A percentile compares a stretch with the other conserved stretches of the same genome.
These are phyloP conservation scores for Lepidocyrtoides sp. DNA, from an alignment of 2,888 invertebrate genomes.

Conservation along the genomic window DNA sequence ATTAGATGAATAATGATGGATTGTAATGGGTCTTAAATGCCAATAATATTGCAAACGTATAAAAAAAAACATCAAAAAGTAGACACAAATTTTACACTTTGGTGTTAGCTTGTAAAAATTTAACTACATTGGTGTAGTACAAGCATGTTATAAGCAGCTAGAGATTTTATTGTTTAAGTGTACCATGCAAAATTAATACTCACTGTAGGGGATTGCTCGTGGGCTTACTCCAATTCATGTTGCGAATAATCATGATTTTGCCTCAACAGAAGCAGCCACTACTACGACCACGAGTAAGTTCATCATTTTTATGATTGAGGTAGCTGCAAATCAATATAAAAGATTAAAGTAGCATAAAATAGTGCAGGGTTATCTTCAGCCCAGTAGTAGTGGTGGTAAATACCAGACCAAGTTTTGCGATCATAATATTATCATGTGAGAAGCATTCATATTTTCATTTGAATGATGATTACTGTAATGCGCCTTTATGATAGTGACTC, in stretches of 20 bases:
- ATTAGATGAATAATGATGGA: slow-evolving; percentile 27
- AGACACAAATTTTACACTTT: too few species aligned
- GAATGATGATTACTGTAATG: slow-evolving; percentile 6
- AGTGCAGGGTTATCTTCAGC: not conserved
- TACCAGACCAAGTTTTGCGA: not conserved
- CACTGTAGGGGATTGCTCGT: not conserved
- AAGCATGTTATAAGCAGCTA: too few species aligned
- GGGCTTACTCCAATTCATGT: slow-evolving; percentile 41
- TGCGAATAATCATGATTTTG: slow-evolving; percentile 26
- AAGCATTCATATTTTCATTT: slow-evolving; percentile 17
- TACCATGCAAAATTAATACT: not conserved
- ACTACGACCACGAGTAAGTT: not conserved
- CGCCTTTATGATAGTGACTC: not conserved
- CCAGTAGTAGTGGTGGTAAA: not conserved
- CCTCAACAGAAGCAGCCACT: not conserved
- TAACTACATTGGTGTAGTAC: too few species aligned
- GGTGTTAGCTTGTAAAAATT: too few species aligned
- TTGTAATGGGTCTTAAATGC: slow-evolving; percentile 27
- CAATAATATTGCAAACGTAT: slow-evolving; percentile 8
- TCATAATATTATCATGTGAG: not conserved
- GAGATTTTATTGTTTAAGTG: not conserved
- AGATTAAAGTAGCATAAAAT: not conserved
- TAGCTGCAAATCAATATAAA: slow-evolving; percentile 23
- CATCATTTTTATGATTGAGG: slow-evolving; percentile 11
- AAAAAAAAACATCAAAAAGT: not conserved